Evolutionary conservation across 2,888 invertebrate genomes (phyloP), one percentile per base, ranked within the genome.

Genomic region (Hybos culiciformis): DNA sequence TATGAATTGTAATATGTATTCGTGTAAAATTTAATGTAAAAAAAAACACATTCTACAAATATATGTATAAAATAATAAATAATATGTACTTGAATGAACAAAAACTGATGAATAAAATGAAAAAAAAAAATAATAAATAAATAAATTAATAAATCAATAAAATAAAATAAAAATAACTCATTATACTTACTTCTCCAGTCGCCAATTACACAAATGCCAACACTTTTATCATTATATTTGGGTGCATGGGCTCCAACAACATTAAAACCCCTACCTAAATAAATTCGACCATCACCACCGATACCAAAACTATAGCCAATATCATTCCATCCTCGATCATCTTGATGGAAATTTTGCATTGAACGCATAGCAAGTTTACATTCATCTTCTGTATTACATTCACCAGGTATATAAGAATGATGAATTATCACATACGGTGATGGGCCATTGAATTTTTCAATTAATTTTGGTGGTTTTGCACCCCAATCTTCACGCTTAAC

Each of bases 151-250:
- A 20, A 39, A 20, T 14, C 33, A 37, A n/a, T n/a, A n/a, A n/a
- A 42, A 19, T 36, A 26, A 33, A 39, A 26, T 20, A n/a, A n/a
- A n/a, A n/a, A n/a, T n/a, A n/a, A n/a, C n/a, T n/a, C n/a, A n/a
- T n/a, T n/a, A n/a, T n/a, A 69, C 74, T 72, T 60, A 81, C 81
- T 68, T 67, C 70, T 70, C 76, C 78, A 83, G 56, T 81, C 78
- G 9, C 83, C 83, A 46, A 83, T 82, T 11, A 83, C 57, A 49
- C 78, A 78, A 46, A 83, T 76, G 15, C 82, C 83, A 37, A 82
- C 70, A 57, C 81, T 80, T 55, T 70, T 68, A 48, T 68, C 67
- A 61, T 80, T 84, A 65, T 78, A 82, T 44, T 62, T 63, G 4
- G 75, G 73, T 0, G 83, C 77, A 60, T 86, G 85, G 0, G 83